Conservation (phyloP, 2,113 vertebrate species). For the Sturnira hondurensis region DNA sequence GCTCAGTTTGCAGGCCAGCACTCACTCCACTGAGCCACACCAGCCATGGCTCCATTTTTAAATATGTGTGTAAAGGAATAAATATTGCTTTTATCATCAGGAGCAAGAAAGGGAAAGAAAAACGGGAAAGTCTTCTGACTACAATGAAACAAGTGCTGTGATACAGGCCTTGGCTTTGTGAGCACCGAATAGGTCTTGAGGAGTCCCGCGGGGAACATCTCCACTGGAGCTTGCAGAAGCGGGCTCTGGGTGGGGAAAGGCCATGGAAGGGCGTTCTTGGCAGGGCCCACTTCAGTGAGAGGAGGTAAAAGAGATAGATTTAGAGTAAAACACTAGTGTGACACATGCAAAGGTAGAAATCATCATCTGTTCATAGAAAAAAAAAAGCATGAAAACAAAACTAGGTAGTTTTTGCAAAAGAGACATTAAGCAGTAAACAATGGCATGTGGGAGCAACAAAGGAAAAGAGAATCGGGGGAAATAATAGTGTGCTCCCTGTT, state of each 20-base stretch:
- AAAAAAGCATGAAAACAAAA: neutral
- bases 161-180: neutral
- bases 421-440: neutral
- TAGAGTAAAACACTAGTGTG: neutral
- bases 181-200: neutral
- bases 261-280: neutral
- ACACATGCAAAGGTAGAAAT: neutral
- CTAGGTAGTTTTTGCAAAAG: neutral
- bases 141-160: neutral
- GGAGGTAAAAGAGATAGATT: neutral
- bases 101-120: neutral
- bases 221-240: neutral
- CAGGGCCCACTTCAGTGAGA: neutral
- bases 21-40: too few species aligned
- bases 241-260: neutral
- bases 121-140: neutral
- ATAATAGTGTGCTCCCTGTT: fast-evolving
- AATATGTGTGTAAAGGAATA: neutral
- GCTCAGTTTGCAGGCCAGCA: too few species aligned
- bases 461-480: neutral
- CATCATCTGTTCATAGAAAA: neutral
- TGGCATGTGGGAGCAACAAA: neutral
- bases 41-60: too few species aligned
- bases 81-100: neutral
- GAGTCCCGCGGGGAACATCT: neutral